Base-by-base conservation (phyloP, 2,797 vertebrate species). In the Peromyscus attwateri region DNA sequence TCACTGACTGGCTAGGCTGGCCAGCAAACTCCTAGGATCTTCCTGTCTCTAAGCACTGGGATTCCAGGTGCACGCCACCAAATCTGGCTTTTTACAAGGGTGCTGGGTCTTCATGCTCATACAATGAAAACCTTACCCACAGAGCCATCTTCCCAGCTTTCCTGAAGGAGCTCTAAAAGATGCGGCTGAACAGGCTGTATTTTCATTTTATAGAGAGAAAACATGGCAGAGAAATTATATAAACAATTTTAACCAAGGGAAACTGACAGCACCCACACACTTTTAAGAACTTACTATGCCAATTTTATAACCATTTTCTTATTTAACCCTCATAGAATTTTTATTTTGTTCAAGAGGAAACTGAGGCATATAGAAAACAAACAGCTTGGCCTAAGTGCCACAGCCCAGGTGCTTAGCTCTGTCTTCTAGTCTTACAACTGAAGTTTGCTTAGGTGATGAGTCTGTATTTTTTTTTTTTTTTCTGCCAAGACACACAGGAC, bases 261-360 rank as follows among this genome's bases (percentile, higher is more conserved):
- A 43, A 91, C 43, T 64, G 94, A 68, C 1, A 70, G 40, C 16
- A 94, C 19, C 9, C 66, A 91, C 43, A 49, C 16, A 19, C 84
- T 52, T 84, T 46, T 81, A 55, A 73, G 83, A 87, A 71, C 1
- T 81, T 82, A 85, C 25, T 68, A 17, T 60, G 62, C 7, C 37
- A 83, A 52, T 89, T 92, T 92, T 91, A 88, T 10, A 94, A 94
- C 40, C 3, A 76, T 95, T 94, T 52, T 93, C 92, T 92, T 75
- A 76, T 57, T 95, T 60, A 85, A 91, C 81, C 68, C n/a, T 76
- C 43, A 68, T 23, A 85, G 64, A 71, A 95, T 29, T 23, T 92
- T 95, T 60, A 94, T 94, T 89, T 91, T 71, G 57, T 40, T 92
- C 1, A 46, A n/a, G 21, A 71, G 55, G 49, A 96, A 95, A 92